A percentile compares a stretch with the other conserved stretches of the same genome.
Conservation (phyloP, 2,797 vertebrate genomes). For the Danio albolineatus region DNA sequence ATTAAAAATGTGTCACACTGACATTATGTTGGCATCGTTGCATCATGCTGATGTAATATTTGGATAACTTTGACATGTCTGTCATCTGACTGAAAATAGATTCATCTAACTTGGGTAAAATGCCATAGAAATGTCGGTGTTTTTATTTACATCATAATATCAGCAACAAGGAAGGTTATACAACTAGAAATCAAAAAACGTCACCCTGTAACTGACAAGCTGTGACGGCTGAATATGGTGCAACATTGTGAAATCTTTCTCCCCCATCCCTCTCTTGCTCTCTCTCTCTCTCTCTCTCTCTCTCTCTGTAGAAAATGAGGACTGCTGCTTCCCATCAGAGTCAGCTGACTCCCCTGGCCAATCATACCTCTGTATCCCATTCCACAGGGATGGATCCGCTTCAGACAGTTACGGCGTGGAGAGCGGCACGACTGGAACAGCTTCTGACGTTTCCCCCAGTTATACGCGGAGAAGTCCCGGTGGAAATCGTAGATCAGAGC, state of each 20-base stretch:
- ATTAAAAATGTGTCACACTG: slow-evolving; percentile 9
- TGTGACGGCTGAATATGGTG: neutral
- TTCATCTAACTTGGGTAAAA: neutral
- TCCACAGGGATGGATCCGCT: slow-evolving; percentile 85
- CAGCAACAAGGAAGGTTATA: neutral
- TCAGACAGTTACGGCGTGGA: slow-evolving; percentile 82
- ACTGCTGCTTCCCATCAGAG: slow-evolving; percentile 82
- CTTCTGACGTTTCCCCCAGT: slow-evolving; percentile 86
- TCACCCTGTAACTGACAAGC: neutral
- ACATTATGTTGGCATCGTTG: neutral
- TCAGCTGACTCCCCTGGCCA: slow-evolving; percentile 82
- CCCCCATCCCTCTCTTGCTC: neutral
- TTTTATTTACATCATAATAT: slow-evolving; percentile 5
- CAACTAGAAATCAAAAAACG: neutral
- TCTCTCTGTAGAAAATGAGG: slow-evolving; percentile 86
- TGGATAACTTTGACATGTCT: slow-evolving; percentile 8
- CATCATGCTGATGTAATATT: slow-evolving; percentile 3
- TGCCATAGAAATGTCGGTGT: neutral
- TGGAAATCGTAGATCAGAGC: slow-evolving; percentile 86
- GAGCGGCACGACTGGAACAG: slow-evolving; percentile 79
- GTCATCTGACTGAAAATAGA: neutral
- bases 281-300: neutral
- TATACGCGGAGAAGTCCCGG: slow-evolving; percentile 81
- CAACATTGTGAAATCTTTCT: slow-evolving; percentile 32
- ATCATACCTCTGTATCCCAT: slow-evolving; percentile 96